Evolutionary conservation across 2,797 vertebrate species (phyloP), one percentile per base, ranked within the genome.

Genomic region (Tokudaia tokunoshimensis): DNA sequence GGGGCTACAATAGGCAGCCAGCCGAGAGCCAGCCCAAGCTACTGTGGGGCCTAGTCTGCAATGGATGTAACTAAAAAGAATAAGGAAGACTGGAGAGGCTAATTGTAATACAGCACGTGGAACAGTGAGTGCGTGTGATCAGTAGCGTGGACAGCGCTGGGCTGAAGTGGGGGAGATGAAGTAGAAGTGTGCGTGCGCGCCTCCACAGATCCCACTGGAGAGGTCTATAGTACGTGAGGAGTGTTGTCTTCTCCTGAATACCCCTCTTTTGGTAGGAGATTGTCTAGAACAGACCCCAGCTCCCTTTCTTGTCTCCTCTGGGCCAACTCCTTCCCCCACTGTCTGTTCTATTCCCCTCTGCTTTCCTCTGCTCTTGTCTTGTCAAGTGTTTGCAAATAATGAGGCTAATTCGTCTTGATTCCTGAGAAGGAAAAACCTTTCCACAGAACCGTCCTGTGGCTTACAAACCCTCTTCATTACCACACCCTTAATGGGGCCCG

Each of bases 321-420:
- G 82, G 61, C 44, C 61, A 34, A 20, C 44, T 50, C 63, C 34
- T 26, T 6, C 20, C n/a, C n/a, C 7, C 50, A 24, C 67, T 20
- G 50, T 24, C n/a, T 74, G 17, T 7, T 26, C n/a, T 31, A 52
- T 8, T n/a, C 15, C 31, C 44, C 24, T 57, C 24, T 57, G 50
- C 61, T 50, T 89, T 70, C 94, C 96, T 93, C 89, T 47, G 70
- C 57, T 15, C 57, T 91, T 92, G 96, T 97, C 97, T 97, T 97
- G 92, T 97, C 96, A 94, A 95, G 97, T 72, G 61, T 96, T 95
- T 95, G 96, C 85, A 97, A 95, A 97, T 96, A 97, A 97, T 97
- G 96, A 97, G 83, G 93, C 92, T 96, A 97, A 95, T 95, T 95
- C 47, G 31, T 94, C 89, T 95, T 92, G 96, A 96, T 93, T 92